Evolutionary conservation across 2,113 vertebrate genomes (phyloP), one percentile per base, ranked within the genome.

Genomic region (Prietella phreatophila): DNA sequence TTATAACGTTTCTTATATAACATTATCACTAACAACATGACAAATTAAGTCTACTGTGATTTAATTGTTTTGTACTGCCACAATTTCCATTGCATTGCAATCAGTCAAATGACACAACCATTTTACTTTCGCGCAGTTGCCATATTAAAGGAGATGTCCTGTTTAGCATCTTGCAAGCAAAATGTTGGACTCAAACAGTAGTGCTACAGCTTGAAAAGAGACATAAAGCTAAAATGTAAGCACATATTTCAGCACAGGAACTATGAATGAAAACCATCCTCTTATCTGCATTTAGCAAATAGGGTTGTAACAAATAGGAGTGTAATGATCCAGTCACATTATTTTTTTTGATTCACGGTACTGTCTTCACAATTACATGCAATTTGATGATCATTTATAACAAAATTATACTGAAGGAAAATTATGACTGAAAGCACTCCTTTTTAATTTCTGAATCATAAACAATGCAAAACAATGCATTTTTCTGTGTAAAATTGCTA

Each of bases 141-240:
- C 5, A 14, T n/a, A n/a, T n/a, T n/a, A 65, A 65, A 87, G 55
- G 80, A 55, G 53, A 61, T 85, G 42, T 80, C 71, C 85, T 84
- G 30, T 58, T 17, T 39, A 80, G 27, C 27, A 65, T 61, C 20
- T 61, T 25, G 19, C 19, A 25, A 60, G 20, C 4, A 6, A 60
- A 60, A 60, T 14, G 14, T 7, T 60, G 20, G 20, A 22, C 20
- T 60, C 20, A 60, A 60, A 60, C 58, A 60, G 20, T 60, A 25
- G 19, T 60, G 60, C 6, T 61, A 61, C 22, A 8, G 20, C 1
- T 61, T 61, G 60, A 14, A 55, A 2, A 55, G 15, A 19, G 14
- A 17, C 14, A 56, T 11, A 55, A 19, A 56, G 55, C 55, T 56
- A 56, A 15, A 14, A 56, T 56, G 55, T 17, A 56, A 56, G 55